A percentile compares a stretch with the other conserved stretches of the same genome.
Evolutionary conservation across 2,797 vertebrate genomes (phyloP).

Genomic region (Channallabes apus): DNA sequence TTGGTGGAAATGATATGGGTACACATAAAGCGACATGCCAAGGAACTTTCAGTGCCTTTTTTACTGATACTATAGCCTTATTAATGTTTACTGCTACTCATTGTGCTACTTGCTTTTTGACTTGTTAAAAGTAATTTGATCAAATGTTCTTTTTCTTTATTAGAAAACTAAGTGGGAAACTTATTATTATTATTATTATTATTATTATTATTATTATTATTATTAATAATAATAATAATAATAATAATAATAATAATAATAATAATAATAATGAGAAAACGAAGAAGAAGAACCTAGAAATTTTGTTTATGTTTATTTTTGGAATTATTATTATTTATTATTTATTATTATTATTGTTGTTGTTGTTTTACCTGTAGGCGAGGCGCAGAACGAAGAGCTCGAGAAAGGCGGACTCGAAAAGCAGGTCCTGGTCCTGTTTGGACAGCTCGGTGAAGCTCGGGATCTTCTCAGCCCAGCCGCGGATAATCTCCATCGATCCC

Average conservation of each 20-base stretch:
- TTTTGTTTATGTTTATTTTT: not conserved
- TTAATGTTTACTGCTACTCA: not conserved
- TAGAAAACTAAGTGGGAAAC: not conserved
- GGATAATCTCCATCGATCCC: slow-evolving; percentile 99
- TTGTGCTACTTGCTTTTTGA: not conserved
- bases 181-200: not conserved
- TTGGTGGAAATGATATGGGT: not conserved
- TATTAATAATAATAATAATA: not conserved
- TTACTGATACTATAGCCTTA: not conserved
- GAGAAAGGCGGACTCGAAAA: slow-evolving; percentile 97
- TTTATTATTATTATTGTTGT: not conserved
- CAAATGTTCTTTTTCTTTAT: not conserved
- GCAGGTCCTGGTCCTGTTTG: slow-evolving; percentile 95
- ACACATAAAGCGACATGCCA: not conserved
- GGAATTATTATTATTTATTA: not conserved
- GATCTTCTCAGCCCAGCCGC: slow-evolving; percentile 97
- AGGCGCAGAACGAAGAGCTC: slow-evolving; percentile 96
- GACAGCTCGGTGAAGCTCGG: slow-evolving; percentile 90
- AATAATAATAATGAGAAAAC: not conserved
- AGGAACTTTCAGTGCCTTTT: not conserved
- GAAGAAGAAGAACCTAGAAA: not conserved
- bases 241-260: not conserved
- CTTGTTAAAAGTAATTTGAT: not conserved
- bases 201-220: not conserved
- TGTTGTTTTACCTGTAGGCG: slow-evolving; percentile 86